Evolutionary conservation across 2,888 invertebrate genomes (phyloP), one percentile per base, ranked within the genome.

Genomic region (Lasioglossum lativentre): DNA sequence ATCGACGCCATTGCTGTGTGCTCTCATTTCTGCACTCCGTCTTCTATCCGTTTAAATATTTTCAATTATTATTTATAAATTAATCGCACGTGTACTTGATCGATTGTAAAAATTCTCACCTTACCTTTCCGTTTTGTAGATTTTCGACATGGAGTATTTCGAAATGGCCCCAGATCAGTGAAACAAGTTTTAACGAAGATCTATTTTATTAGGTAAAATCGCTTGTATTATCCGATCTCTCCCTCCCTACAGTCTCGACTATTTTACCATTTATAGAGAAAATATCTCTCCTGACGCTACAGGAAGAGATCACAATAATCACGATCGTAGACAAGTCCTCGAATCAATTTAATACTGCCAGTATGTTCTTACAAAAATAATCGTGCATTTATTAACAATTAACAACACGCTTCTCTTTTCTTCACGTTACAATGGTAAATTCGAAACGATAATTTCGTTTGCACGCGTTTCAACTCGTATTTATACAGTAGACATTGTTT

Each of bases 51-150:
- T n/a, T 40, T 1, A 1, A n/a, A 59, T 14, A 27, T 66, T 19
- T 30, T 3, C 45, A 45, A 45, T 45, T 45, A 45, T 0, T 45
- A 16, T 16, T 45, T 45, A 45, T 4, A 45, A 63, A 16, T 59
- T 30, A 63, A 2, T 63, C 5, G 16, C 30, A 14, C 63, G 6
- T 16, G 2, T 30, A 16, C 16, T 19, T 6, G 66, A 38, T 6
- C n/a, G 34, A 47, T 27, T 10, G 1, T 38, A 19, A 30, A 27
- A 5, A 73, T 2, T 34, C 27, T 83, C 45, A 34, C 71, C 38
- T 73, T 45, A 80, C 71, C 30, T 72, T 72, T 75, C 72, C 75
- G 40, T 80, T 80, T 78, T 80, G 38, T 88, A 90, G 86, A 81
- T 84, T 34, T 10, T n/a, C 63, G 70, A 70, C 56, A 16, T 34